A percentile compares a stretch with the other conserved stretches of the same genome.
phyloP scores from a whole-genome alignment of 2,797 vertebrate species.

The Momotus momota region DNA sequence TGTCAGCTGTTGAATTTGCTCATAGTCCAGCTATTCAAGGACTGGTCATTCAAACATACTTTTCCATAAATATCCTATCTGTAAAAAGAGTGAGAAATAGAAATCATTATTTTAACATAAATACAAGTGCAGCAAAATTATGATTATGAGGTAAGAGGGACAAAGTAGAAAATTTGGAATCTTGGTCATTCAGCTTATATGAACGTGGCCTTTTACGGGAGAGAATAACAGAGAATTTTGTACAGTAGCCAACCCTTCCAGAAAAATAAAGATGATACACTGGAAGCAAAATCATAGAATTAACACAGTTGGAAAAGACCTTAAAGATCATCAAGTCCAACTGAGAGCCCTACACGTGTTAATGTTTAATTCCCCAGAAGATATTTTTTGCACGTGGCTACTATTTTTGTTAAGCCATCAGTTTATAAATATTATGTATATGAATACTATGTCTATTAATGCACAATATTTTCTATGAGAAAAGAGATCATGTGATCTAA shows the following conservation, averaged over 20 bases:
- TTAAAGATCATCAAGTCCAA: no score
- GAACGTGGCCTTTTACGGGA: background rate
- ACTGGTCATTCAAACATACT: slow-evolving; percentile 27
- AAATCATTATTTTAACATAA: slow-evolving; percentile 22
- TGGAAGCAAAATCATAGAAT: background rate
- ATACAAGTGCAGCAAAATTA: slow-evolving; percentile 40
- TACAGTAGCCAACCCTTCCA: background rate
- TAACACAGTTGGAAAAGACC: no score
- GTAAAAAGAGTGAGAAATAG: background rate
- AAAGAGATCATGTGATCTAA: background rate
- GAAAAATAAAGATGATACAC: background rate
- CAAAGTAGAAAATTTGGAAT: slow-evolving; percentile 23
- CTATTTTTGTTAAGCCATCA: background rate
- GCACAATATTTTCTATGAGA: background rate
- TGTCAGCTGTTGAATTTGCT: slow-evolving; percentile 22
- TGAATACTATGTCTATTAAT: background rate
- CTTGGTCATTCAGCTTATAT: background rate
- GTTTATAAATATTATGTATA: background rate
- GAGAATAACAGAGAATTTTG: background rate
- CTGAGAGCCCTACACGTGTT: background rate
- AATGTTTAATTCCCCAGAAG: background rate
- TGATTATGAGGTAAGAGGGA: background rate
- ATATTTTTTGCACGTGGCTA: background rate
- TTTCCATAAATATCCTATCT: background rate
- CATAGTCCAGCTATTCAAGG: slow-evolving; percentile 5